Conservation (phyloP, 2,113 vertebrate genomes). For the Cyphomyrus discorhynchus region DNA sequence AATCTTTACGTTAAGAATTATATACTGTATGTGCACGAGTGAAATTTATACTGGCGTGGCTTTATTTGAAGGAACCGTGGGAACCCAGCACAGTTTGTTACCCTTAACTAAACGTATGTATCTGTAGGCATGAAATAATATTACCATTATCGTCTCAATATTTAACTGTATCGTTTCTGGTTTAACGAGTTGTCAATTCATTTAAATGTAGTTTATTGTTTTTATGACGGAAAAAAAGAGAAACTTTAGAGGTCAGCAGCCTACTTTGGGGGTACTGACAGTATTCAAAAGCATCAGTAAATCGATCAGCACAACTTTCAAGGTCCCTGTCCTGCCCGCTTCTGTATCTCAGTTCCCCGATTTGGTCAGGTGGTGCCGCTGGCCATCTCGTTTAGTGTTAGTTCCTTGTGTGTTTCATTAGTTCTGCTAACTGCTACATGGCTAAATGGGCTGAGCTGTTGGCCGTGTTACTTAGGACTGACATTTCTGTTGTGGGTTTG, state of each 20-base stretch:
- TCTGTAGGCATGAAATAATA: background rate
- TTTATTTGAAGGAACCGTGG: background rate
- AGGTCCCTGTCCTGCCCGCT: background rate
- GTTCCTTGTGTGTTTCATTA: background rate
- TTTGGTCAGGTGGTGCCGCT: background rate
- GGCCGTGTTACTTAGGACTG: background rate
- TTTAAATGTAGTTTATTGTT: background rate
- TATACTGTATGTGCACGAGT: background rate
- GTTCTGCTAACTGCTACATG: background rate
- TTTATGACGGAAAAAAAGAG: background rate
- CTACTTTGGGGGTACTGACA: background rate
- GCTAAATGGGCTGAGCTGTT: background rate
- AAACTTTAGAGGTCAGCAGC: background rate
- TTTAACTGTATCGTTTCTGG: background rate
- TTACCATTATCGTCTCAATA: background rate
- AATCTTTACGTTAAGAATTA: background rate
- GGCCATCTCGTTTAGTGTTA: background rate
- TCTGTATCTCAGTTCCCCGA: background rate
- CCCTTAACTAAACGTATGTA: background rate
- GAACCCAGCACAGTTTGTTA: background rate
- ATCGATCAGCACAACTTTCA: background rate
- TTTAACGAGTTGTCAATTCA: background rate
- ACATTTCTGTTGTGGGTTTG: background rate
- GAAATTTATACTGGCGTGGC: background rate
- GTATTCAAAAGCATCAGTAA: background rate